Conservation (phyloP, 2,113 vertebrate species). For the Ophthalmolycus amberensis region DNA sequence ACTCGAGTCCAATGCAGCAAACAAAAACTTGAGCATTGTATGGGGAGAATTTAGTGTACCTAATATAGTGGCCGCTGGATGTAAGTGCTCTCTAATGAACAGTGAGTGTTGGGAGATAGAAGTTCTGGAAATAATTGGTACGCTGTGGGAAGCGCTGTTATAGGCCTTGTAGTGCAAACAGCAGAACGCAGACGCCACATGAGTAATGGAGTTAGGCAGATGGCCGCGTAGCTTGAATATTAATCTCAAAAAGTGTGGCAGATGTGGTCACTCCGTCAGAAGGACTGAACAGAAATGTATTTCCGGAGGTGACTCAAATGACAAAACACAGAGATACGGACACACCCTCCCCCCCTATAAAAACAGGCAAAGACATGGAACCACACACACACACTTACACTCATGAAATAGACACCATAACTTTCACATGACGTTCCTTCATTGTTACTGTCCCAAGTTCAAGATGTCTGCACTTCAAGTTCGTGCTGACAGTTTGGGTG, state of each 20-base stretch:
- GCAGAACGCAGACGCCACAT: conserved; percentile 22
- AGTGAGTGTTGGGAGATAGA: conserved; percentile 2
- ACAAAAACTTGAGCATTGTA: not conserved
- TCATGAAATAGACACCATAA: not conserved
- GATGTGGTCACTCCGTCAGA: conserved; percentile 46
- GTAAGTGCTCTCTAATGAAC: not conserved
- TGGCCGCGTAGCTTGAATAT: conserved; percentile 34
- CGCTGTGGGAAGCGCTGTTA: conserved; percentile 20
- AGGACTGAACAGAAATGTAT: conserved; percentile 15
- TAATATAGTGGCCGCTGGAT: not conserved
- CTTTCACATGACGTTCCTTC: conserved; percentile 16
- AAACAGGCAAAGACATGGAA: conserved; percentile 2
- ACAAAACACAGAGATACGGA: conserved; percentile 23
- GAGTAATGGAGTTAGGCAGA: conserved; percentile 52
- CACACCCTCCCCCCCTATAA: not conserved
- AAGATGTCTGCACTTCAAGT: conserved; percentile 29
- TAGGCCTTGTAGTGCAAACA: conserved; percentile 44
- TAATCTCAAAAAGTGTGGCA: conserved; percentile 52
- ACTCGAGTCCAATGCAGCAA: not conserved
- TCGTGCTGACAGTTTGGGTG: conserved; percentile 37
- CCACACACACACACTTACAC: conserved; percentile 2
- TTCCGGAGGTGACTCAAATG: conserved; percentile 15
- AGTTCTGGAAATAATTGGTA: conserved; percentile 52
- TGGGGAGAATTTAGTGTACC: not conserved
- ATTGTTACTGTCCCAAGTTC: conserved; percentile 14